These are phyloP conservation scores for Gryon sp. DNA, from an alignment of 1,140 invertebrate species.

Conservation along the genomic window DNA sequence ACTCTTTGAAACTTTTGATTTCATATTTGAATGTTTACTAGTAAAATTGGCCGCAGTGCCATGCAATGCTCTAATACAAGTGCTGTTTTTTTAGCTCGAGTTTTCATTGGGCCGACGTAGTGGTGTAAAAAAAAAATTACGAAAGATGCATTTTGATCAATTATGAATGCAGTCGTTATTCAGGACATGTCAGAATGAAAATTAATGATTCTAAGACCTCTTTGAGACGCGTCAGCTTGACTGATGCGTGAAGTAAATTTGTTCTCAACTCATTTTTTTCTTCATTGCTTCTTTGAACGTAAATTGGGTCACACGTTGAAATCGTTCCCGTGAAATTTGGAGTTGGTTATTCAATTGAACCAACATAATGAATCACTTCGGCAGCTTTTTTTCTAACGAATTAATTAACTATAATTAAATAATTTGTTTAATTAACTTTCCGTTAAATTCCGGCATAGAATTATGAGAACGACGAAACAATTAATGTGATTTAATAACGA, in stretches of 20 bases:
- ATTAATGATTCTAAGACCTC: conserved; percentile 47
- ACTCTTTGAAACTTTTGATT: no score
- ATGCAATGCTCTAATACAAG: conserved; percentile 1
- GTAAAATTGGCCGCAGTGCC: no score
- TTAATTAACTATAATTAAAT: conserved; percentile 8
- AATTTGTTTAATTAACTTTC: conserved; percentile 17
- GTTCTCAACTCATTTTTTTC: conserved; percentile 4
- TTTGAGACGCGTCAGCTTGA: conserved; percentile 23
- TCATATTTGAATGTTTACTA: no score
- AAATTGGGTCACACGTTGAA: conserved; percentile 28
- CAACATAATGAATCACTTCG: conserved; percentile 4
- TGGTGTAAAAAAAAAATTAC: conserved; percentile 1
- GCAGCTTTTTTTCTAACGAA: conserved; percentile 10
- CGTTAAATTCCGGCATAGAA: no score
- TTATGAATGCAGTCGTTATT: conserved; percentile 44
- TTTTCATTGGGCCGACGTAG: conserved; percentile 4
- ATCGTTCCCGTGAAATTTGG: conserved; percentile 22
- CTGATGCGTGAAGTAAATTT: conserved; percentile 3
- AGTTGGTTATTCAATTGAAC: conserved; percentile 5
- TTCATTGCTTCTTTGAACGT: not conserved
- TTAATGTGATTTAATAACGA: no score
- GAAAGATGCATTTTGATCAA: conserved; percentile 32
- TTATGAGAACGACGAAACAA: no score
- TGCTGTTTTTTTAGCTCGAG: not conserved
- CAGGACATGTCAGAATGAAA: conserved; percentile 32